Evolutionary conservation across 2,888 invertebrate species (phyloP).

Genomic region (Esperia sulphurella): DNA sequence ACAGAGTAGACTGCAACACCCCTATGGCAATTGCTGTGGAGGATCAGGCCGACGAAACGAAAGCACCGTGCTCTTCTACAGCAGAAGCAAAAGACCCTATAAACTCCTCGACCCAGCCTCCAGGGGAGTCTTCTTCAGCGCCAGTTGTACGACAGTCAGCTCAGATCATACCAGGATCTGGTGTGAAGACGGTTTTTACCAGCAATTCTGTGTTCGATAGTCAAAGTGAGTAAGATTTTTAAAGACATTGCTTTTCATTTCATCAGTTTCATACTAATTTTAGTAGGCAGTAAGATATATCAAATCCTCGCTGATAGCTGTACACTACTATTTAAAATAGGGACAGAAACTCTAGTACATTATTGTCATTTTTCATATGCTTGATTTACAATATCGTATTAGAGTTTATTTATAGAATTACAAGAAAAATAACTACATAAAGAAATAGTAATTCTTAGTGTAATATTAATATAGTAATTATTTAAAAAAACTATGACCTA

Average conservation of each 20-base stretch:
- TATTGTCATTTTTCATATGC: too few relatives aligned
- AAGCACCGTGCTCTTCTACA: not conserved
- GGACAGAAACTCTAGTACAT: too few relatives aligned
- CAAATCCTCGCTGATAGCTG: too few relatives aligned
- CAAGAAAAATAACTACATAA: too few relatives aligned
- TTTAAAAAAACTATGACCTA: too few relatives aligned
- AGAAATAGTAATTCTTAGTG: too few relatives aligned
- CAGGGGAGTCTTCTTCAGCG: not conserved
- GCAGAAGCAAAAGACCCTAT: constrained; percentile 1
- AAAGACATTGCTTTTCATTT: not conserved
- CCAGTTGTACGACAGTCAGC: constrained; percentile 9
- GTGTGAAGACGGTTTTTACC: constrained; percentile 23
- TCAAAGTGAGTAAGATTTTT: constrained; percentile 37
- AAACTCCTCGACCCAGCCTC: constrained; percentile 3
- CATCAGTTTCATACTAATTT: too few relatives aligned
- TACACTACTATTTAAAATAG: too few relatives aligned
- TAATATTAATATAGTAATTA: too few relatives aligned
- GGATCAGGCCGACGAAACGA: not conserved
- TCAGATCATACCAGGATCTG: constrained; percentile 15
- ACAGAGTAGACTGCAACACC: constrained; percentile 76
- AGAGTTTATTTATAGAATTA: too few relatives aligned
- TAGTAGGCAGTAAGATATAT: too few relatives aligned
- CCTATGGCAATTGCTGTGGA: not conserved
- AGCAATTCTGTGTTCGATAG: constrained; percentile 41
- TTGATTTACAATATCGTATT: too few relatives aligned